Evolutionary conservation across 2,888 invertebrate species (phyloP).

Genomic region (Trissoscelio sp.): DNA sequence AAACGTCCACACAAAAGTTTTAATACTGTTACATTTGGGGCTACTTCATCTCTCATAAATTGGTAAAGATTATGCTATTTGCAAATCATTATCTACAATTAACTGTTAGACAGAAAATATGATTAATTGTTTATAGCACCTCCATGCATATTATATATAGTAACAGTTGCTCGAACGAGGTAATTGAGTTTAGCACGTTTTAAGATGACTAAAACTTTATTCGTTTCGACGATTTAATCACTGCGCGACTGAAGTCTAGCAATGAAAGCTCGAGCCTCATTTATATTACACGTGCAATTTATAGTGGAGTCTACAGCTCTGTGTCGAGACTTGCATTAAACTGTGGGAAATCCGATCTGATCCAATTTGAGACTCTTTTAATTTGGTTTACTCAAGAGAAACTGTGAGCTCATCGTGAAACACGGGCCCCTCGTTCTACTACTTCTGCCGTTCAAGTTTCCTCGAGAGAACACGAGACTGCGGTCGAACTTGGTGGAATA

Average conservation of each 20-base stretch:
- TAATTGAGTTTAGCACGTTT: constrained; percentile 63
- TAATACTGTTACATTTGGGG: neutral
- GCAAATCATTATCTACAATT: too few species aligned
- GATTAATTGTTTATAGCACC: constrained; percentile 48
- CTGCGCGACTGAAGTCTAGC: constrained; percentile 61
- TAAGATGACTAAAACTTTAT: constrained; percentile 64
- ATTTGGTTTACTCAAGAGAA: constrained; percentile 69
- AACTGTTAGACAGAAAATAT: constrained; percentile 1
- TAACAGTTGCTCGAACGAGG: constrained; percentile 11
- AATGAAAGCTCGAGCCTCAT: constrained; percentile 69
- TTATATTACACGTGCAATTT: constrained; percentile 70
- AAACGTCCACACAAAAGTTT: neutral
- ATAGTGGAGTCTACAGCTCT: constrained; percentile 58
- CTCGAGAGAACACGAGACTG: constrained; percentile 64
- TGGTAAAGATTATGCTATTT: too few species aligned
- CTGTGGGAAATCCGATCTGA: constrained; percentile 70
- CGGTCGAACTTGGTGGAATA: constrained; percentile 63
- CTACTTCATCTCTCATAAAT: too few species aligned
- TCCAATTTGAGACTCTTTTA: constrained; percentile 70
- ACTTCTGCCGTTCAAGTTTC: constrained; percentile 65
- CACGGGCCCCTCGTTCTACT: constrained; percentile 56
- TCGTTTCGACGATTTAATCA: constrained; percentile 69
- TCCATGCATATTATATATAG: too few species aligned
- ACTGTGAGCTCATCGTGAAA: constrained; percentile 68
- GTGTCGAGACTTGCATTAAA: constrained; percentile 69